Evolutionary conservation across 2,888 invertebrate species (phyloP).

Genomic region (Ligdia adustata): DNA sequence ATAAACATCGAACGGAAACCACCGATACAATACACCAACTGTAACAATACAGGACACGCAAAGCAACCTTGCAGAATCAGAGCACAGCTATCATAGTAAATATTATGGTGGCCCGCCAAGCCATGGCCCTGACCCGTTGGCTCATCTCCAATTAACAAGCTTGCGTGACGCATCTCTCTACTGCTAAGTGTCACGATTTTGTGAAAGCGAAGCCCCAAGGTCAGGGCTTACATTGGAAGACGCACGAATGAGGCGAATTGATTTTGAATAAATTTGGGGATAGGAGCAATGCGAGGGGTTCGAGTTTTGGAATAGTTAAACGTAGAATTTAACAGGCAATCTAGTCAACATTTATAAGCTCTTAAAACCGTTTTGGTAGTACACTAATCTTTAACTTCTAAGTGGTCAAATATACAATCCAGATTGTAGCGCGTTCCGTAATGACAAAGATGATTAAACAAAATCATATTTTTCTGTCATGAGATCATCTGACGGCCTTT

Average conservation of each 20-base stretch:
- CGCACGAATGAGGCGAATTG: not conserved
- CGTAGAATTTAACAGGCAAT: no score
- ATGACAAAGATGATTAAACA: no score
- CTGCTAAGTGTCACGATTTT: conserved; percentile 24
- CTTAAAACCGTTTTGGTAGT: no score
- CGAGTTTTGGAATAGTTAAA: no score
- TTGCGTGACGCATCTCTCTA: conserved; percentile 25
- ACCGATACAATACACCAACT: no score
- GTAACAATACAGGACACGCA: conserved; percentile 1
- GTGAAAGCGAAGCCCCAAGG: conserved; percentile 13
- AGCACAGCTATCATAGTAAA: conserved; percentile 8
- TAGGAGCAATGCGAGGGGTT: no score
- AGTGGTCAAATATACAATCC: no score
- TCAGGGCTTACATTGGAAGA: not conserved
- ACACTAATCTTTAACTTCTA: no score
- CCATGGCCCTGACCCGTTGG: conserved; percentile 28
- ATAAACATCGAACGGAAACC: conserved; percentile 9
- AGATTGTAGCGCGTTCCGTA: no score
- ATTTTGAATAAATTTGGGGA: not conserved
- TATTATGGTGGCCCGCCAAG: conserved; percentile 3
- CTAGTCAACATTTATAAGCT: no score
- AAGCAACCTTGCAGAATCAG: not conserved
- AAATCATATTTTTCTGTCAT: no score
- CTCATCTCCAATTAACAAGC: conserved; percentile 31
- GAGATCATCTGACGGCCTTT: no score